These are phyloP conservation scores for Drosophila orosa DNA, from an alignment of 1,140 invertebrate species.

Conservation along the genomic window DNA sequence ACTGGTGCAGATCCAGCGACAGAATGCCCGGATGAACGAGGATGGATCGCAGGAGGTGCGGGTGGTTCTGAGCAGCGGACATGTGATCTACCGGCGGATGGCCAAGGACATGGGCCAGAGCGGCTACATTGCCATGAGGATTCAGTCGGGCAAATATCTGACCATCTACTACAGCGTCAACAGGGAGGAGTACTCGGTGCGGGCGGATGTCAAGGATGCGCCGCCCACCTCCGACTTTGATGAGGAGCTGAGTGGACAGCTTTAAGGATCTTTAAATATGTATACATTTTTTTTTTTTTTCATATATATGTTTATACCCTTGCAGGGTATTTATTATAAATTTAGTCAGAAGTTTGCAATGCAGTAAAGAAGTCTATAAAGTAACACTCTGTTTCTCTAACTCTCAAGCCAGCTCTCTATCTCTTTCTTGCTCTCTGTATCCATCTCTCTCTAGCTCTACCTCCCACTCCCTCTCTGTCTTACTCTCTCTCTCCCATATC, in stretches of 20 bases:
- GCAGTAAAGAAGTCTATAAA: too few relatives aligned
- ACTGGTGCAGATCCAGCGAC: conserved; percentile 56
- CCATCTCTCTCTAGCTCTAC: too few relatives aligned
- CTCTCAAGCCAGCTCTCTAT: too few relatives aligned
- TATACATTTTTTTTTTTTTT: background rate
- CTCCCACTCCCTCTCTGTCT: too few relatives aligned
- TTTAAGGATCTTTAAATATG: background rate
- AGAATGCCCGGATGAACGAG: conserved; percentile 57
- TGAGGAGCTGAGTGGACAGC: conserved; percentile 32
- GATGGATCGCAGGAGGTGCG: conserved; percentile 67
- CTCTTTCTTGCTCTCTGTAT: too few relatives aligned
- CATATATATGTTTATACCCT: too few relatives aligned
- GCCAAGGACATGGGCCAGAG: conserved; percentile 38
- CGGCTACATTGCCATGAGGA: conserved; percentile 59
- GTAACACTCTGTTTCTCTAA: too few relatives aligned
- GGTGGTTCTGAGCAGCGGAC: conserved; percentile 58
- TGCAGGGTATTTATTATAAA: too few relatives aligned
- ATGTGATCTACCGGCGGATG: conserved; percentile 62
- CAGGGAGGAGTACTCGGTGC: conserved; percentile 69
- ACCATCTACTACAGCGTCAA: conserved; percentile 73
- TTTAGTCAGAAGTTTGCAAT: too few relatives aligned
- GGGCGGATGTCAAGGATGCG: conserved; percentile 50
- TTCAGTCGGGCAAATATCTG: conserved; percentile 52
- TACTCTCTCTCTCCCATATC: too few relatives aligned
- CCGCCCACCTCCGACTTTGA: conserved; percentile 53